A percentile compares a stretch with the other conserved stretches of the same genome.
Conservation (phyloP, 2,888 invertebrate genomes). For the Hydrotaea diabolus region DNA sequence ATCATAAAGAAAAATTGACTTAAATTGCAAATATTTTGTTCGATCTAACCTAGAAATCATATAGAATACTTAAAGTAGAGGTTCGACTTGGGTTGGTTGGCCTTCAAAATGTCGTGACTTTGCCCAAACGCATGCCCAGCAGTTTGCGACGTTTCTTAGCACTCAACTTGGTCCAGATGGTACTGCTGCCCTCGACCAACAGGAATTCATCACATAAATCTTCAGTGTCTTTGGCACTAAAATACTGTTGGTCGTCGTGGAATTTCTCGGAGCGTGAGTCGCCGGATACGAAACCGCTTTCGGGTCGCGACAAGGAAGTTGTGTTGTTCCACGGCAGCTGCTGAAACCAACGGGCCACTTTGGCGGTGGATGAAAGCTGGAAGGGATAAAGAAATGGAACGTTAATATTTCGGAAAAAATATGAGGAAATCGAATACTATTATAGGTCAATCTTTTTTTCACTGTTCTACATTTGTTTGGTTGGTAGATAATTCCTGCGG, state of each 20-base stretch:
- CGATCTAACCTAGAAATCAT: neutral
- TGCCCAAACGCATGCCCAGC: constrained; percentile 86
- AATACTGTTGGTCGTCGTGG: constrained; percentile 81
- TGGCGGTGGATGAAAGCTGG: constrained; percentile 88
- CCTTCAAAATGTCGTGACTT: constrained; percentile 86
- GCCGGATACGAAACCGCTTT: constrained; percentile 89
- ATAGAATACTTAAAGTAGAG: constrained; percentile 41
- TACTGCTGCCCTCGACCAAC: constrained; percentile 85
- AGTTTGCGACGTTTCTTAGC: constrained; percentile 87
- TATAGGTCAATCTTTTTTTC: too few species aligned
- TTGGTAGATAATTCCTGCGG: too few species aligned
- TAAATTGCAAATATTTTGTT: neutral
- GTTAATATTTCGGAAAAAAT: too few species aligned
- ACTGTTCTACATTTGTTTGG: too few species aligned
- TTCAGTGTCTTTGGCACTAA: constrained; percentile 70
- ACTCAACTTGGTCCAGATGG: constrained; percentile 86
- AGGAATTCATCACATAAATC: constrained; percentile 83
- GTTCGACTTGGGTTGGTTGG: neutral
- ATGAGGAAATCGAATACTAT: too few species aligned
- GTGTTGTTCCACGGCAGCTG: constrained; percentile 83
- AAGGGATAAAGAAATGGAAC: neutral
- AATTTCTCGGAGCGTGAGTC: constrained; percentile 83
- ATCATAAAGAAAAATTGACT: neutral
- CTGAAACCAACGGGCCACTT: constrained; percentile 91
- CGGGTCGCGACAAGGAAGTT: constrained; percentile 85